Evolutionary conservation across 2,797 vertebrate genomes (phyloP), one percentile per base, ranked within the genome.

Genomic region (Urocyon cinereoargenteus): DNA sequence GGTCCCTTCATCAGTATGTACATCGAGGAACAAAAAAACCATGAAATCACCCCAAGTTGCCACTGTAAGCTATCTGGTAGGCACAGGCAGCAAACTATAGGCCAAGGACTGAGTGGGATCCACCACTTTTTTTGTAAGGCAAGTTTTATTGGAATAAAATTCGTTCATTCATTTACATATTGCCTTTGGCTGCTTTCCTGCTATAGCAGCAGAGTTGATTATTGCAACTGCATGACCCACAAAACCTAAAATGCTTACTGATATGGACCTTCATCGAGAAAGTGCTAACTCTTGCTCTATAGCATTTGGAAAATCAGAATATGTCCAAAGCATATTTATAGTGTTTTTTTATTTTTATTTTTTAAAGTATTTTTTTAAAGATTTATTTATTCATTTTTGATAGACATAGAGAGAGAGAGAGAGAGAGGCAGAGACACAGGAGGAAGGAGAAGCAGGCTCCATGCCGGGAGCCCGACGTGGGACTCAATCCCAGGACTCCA

Each of bases 181-280:
- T 68, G 31, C 26, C n/a, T 61, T 2, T 85, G 64, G 59, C 73
- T 59, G 5, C 34, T 70, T 78, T 81, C 61, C 61, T 90, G 28
- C 59, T 70, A 24, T 9, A 51, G 22, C 6, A 31, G 45, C 73
- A 36, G 57, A 75, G 36, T 26, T 96, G 75, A 91, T 59, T 75
- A 90, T 31, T 91, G 9, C 18, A 68, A 26, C 8, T 64, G 5
- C 53, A 15, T 75, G 55, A 36, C 36, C 64, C 14, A 31, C 66
- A 64, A 53, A 89, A 83, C 24, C n/a, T 79, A 26, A 96, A 91
- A 78, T 78, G 31, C 59, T 90, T 64, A 45, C 77, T 77, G 26
- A 85, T 55, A 13, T 45, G 26, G 22, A 61, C 51, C 26, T 61
- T 85, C 21, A 62, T 40, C 68, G n/a, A 66, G 36, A 77, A 66